Evolutionary conservation across 2,888 invertebrate genomes (phyloP), one percentile per base, ranked within the genome.

Genomic region (Helicoverpa assulta): DNA sequence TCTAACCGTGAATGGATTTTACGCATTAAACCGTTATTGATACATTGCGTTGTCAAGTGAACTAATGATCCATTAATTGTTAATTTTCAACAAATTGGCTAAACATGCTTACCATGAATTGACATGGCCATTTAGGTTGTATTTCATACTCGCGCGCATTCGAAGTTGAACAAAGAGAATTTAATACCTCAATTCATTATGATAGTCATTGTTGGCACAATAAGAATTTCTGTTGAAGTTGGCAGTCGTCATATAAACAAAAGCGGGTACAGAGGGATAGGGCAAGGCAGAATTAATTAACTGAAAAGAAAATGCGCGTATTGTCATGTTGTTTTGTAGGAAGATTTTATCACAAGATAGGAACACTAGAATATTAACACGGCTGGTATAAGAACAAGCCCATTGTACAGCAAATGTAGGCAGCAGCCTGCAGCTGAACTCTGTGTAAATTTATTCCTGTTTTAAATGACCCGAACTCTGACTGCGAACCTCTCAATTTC

Each of bases 401-500:
- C 74, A 81, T 67, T 70, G 76, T 74, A 73, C 72, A 76, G 58
- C 61, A 78, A 81, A 76, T 70, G 67, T 65, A 82, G 69, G 72
- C 69, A 64, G 69, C 76, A 73, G 82, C 68, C 79, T 76, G 74
- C 57, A 64, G 67, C 82, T 82, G 69, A 79, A 75, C 68, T 73
- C 67, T 21, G 75, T 62, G 71, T 57, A 61, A 82, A 82, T 84
- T 82, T 82, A 82, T 84, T 75, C 75, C 71, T 65, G 84, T 70
- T 82, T 79, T 75, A 82, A 82, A 84, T 84, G 82, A 76, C 73
- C 82, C 84, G 73, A 79, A 77, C 75, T 75, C 81, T 63, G 60
- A 73, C 77, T 70, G 52, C 63, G 55, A 67, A 61, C 73, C 64
- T 53, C 76, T 68, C 61, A 57, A 72, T 78, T 84, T 68, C 53